Percentiles rank a stretch among this genome's conserved stretches.
Evolutionary conservation across 1,140 invertebrate species (phyloP).

Genomic region (Drosophila guanche): DNA sequence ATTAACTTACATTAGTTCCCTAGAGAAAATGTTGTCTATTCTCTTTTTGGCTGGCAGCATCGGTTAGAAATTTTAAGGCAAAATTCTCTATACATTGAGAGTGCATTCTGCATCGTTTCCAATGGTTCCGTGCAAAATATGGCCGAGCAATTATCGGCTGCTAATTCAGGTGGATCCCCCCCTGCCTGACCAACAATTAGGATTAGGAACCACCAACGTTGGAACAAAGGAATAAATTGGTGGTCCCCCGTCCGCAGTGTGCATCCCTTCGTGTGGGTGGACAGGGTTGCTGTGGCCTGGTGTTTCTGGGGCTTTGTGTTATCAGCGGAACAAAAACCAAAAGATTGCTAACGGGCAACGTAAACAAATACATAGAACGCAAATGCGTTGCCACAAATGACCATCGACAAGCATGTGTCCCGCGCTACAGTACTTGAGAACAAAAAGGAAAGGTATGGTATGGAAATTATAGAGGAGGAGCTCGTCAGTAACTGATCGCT

Average conservation of each 20-base stretch:
- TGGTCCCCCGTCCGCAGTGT: neutral
- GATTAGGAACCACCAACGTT: slow-evolving; percentile 21
- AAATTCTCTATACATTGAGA: neutral
- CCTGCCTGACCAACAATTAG: slow-evolving; percentile 44
- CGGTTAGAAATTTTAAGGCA: neutral
- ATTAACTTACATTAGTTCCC: neutral
- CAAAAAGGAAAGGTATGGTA: no score
- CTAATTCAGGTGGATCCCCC: slow-evolving; percentile 18
- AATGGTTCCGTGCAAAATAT: slow-evolving; percentile 9
- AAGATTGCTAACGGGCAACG: neutral
- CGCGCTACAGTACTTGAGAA: no score
- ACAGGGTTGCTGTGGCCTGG: neutral
- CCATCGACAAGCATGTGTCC: no score
- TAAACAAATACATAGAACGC: no score
- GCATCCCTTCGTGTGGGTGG: slow-evolving; percentile 4
- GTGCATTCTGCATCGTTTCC: neutral
- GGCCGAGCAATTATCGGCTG: slow-evolving; percentile 24
- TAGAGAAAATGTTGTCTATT: no score
- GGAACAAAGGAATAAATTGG: slow-evolving; percentile 26
- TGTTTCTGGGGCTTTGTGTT: neutral
- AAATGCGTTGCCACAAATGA: no score
- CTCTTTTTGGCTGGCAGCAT: slow-evolving; percentile 1
- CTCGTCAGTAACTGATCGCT: no score
- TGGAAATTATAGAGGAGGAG: no score
- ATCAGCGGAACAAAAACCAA: slow-evolving; percentile 20